phyloP scores from a whole-genome alignment of 2,797 vertebrate genomes.

The Echiichthys vipera region DNA sequence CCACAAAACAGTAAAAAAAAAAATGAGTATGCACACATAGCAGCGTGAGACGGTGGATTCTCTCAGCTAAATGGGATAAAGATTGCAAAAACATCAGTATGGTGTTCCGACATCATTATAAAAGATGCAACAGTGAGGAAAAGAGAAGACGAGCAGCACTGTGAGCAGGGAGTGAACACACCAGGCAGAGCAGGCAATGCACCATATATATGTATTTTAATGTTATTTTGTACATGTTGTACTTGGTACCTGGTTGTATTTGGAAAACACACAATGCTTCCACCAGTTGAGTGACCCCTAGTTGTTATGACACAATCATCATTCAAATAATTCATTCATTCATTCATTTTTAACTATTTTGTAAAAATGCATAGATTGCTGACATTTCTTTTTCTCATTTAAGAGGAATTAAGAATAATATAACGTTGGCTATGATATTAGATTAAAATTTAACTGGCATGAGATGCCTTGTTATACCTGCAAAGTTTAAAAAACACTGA shows the following conservation, averaged over 20 bases:
- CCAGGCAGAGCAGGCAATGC: not conserved
- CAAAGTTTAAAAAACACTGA: not conserved
- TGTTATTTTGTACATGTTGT: not conserved
- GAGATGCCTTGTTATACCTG: constrained; percentile 13
- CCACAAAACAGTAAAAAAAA: not conserved
- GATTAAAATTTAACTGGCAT: not conserved
- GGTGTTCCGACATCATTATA: not conserved
- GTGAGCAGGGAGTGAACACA: not conserved
- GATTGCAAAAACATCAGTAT: constrained; percentile 3
- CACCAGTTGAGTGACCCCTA: not conserved
- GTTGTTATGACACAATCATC: not conserved
- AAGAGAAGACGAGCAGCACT: constrained; percentile 5
- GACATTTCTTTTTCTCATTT: not conserved
- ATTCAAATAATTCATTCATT: not conserved
- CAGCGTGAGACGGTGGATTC: not conserved
- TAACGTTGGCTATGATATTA: not conserved
- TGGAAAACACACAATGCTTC: not conserved
- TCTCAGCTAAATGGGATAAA: constrained; percentile 1
- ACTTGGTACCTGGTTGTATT: not conserved
- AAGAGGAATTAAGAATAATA: not conserved
- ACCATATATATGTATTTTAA: not conserved
- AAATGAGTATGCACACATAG: not conserved
- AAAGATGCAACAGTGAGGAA: constrained; percentile 4
- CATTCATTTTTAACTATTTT: too few species aligned
- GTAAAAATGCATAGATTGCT: not conserved